Evolutionary conservation across 2,797 vertebrate species (phyloP), one percentile per base, ranked within the genome.

Genomic region (Spondyliosoma cantharus): DNA sequence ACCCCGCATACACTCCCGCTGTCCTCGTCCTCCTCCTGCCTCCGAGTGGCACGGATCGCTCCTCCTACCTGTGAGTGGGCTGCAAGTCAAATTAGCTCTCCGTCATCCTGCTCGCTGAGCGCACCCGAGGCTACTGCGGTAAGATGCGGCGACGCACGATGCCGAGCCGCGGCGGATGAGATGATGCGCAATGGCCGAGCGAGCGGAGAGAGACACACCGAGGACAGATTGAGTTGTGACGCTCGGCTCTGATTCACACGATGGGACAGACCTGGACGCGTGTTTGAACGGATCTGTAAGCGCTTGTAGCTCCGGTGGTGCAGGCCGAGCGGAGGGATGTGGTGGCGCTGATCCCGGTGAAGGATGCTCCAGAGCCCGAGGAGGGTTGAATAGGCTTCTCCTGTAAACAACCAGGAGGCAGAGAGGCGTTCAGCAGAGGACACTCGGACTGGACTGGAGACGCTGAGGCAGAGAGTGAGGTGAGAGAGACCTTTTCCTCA

Each of bases 71-170:
- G 84, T 85, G 92, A 90, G 94, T 90, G 92, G 92, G 94, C 89
- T 92, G 92, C 84, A 81, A 85, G 91, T 90, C 76, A 76, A 84
- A 87, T 76, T 12, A 87, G 87, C 85, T 80, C 84, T 85, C 87
- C 86, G 91, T 92, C 92, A 92, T 91, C 86, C 74, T 74, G 88
- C 80, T 88, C 81, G 67, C 85, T 80, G 87, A 80, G 72, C 76
- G 81, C 81, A 81, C 84, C 85, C 86, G 87, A 90, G 82, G 67
- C 88, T 81, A 91, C 92, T 95, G 93, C 94, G 91, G 93, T 92
- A 93, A 66, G 90, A 93, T 91, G 92, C 91, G 90, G 81, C 86
- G 87, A 58, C 74, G 86, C 79, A 71, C 86, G 78, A 73, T 37
- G 81, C 70, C 62, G 59, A 82, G 58, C 69, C 66, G 76, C 75